These are phyloP conservation scores for Diarsia mendica DNA, from an alignment of 2,888 invertebrate species.

Conservation along the genomic window DNA sequence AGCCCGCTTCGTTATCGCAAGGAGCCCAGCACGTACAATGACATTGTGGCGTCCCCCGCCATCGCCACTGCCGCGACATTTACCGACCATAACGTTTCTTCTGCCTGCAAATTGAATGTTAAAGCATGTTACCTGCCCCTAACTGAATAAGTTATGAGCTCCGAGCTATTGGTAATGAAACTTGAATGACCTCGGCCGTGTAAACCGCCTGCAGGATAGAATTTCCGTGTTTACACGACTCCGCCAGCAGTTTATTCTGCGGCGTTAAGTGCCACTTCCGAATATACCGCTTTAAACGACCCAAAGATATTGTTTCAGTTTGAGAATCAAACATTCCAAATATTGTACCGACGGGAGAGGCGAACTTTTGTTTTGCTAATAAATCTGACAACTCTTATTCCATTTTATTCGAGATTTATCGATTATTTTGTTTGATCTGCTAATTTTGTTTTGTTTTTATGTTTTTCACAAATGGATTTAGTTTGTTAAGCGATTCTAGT, in stretches of 20 bases:
- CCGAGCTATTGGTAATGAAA: constrained; percentile 88
- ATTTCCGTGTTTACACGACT: constrained; percentile 82
- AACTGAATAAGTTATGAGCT: constrained; percentile 88
- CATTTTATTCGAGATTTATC: constrained; percentile 24
- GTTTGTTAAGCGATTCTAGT: constrained; percentile 4
- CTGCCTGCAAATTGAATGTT: constrained; percentile 87
- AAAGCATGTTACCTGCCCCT: constrained; percentile 87
- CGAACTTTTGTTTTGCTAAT: constrained; percentile 40
- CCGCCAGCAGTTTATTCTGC: constrained; percentile 74
- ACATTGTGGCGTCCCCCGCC: constrained; percentile 52
- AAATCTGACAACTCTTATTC: constrained; percentile 26
- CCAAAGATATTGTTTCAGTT: constrained; percentile 66
- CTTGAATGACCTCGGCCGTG: constrained; percentile 86
- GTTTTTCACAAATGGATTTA: constrained; percentile 11
- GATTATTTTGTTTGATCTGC: constrained; percentile 19
- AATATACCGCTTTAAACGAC: constrained; percentile 65
- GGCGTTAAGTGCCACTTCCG: constrained; percentile 76
- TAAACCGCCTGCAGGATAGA: constrained; percentile 80
- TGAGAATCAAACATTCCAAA: constrained; percentile 51
- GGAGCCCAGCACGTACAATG: constrained; percentile 51
- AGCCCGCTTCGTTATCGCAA: constrained; percentile 34
- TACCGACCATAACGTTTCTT: constrained; percentile 81
- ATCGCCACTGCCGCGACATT: constrained; percentile 52
- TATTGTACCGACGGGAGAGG: constrained; percentile 25
- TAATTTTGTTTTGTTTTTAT: constrained; percentile 23